Percentiles rank a stretch among this genome's conserved stretches.
Evolutionary conservation across 2,797 vertebrate genomes (phyloP).

Genomic region (Acestrorhynchus altus): DNA sequence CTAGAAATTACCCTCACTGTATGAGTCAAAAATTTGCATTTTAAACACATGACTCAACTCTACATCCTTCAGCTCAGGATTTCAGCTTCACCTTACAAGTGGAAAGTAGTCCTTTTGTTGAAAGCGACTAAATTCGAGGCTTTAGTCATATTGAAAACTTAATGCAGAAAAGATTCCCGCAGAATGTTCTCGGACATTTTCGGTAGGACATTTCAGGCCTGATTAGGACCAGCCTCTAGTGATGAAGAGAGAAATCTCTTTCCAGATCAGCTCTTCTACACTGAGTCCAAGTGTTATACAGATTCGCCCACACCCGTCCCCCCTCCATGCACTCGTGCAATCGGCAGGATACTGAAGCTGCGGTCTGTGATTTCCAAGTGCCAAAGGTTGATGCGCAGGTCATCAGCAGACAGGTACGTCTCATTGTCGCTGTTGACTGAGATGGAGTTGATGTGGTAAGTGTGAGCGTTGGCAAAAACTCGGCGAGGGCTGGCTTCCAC

Average conservation of each 20-base stretch:
- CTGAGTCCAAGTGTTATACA: no score
- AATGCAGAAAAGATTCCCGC: neutral
- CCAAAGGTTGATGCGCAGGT: conserved; percentile 97
- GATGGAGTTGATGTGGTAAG: conserved; percentile 99
- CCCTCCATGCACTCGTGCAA: neutral
- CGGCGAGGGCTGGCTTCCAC: conserved; percentile 96
- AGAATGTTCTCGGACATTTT: no score
- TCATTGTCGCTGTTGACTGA: conserved; percentile 98
- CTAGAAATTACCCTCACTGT: neutral
- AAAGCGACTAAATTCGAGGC: neutral
- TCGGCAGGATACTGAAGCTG: conserved; percentile 94
- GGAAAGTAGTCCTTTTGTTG: neutral
- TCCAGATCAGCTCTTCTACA: neutral
- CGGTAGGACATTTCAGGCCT: neutral
- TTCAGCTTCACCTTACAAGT: neutral
- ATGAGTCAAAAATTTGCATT: neutral
- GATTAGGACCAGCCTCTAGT: no score
- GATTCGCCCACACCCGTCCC: no score
- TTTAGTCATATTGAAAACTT: neutral
- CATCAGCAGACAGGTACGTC: conserved; percentile 97
- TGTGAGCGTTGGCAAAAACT: conserved; percentile 98
- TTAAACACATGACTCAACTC: neutral
- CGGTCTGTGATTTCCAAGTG: conserved; percentile 98
- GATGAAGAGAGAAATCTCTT: neutral
- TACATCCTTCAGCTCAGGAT: neutral